Evolutionary conservation across 2,888 invertebrate genomes (phyloP), one percentile per base, ranked within the genome.

Genomic region (Abscondita cerata): DNA sequence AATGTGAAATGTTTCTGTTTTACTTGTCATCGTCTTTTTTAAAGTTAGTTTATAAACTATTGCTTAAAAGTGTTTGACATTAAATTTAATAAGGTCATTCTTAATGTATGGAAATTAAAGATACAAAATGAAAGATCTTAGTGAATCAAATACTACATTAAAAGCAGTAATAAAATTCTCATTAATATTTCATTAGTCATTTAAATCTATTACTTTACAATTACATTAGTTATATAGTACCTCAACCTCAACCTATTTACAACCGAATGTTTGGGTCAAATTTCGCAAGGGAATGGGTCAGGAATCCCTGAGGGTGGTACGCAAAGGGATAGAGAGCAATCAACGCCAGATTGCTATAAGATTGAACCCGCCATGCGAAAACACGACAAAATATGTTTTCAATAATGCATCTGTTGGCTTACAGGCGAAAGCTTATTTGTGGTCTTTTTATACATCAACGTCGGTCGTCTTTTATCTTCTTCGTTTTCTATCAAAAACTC

Each of bases 331-430:
- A 66, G 66, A 69, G 68, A 69, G 74, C 74, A 75, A 76, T 76
- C 76, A 76, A 72, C 72, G 72, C 69, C 73, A 76, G 75, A 75
- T 75, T 75, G 75, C 72, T 73, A 71, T 74, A 73, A 74, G 73
- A 75, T 75, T 74, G 73, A 73, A 74, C 73, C 64, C 70, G 65
- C 71, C 70, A 68, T 69, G 70, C 70, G 73, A 73, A 72, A 74
- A 71, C 72, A 73, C 71, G 73, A 70, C 74, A 72, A 76, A 75
- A 75, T 74, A 75, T 75, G 75, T 75, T 74, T 75, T 75, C 76
- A 75, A 76, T 76, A 76, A 75, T 76, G 75, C 76, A 76, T 74
- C 74, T 70, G 72, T 62, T 68, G 70, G 70, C 69, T 72, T 66
- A 67, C 66, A 62, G 65, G 64, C 63, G 69, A 65, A 70, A 73